phyloP scores from a whole-genome alignment of 2,888 invertebrate genomes.

The Mesorhabditis belari region DNA sequence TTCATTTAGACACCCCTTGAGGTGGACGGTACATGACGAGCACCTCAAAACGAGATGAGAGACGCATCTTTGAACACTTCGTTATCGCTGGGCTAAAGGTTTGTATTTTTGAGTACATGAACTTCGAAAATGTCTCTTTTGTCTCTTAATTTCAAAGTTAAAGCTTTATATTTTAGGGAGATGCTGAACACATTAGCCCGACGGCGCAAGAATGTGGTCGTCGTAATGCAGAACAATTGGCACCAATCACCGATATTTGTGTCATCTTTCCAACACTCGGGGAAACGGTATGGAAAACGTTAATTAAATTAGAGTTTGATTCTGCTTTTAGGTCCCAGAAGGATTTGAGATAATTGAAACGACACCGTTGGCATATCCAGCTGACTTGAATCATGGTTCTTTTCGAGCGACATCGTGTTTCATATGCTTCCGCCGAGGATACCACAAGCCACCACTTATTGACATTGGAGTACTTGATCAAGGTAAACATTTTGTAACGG shows the following conservation, averaged over 20 bases:
- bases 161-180: constrained; percentile 16
- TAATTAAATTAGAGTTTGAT: background rate
- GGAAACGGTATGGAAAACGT: constrained; percentile 60
- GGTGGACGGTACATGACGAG: constrained; percentile 1
- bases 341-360: constrained; percentile 69
- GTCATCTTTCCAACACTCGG: constrained; percentile 81
- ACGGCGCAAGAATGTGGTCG: constrained; percentile 46
- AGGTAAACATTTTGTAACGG: constrained; percentile 64
- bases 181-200: constrained; percentile 53
- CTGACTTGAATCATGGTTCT: constrained; percentile 94
- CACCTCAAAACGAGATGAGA: constrained; percentile 21
- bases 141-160: background rate
- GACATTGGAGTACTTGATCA: constrained; percentile 96
- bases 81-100: constrained; percentile 75
- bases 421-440: constrained; percentile 81
- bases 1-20: too few species aligned
- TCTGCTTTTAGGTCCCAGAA: constrained; percentile 63
- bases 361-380: constrained; percentile 76
- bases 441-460: constrained; percentile 89
- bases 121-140: background rate
- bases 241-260: constrained; percentile 92
- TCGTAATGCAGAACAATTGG: constrained; percentile 58
- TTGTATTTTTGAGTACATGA: background rate
- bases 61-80: constrained; percentile 73
- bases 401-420: constrained; percentile 85